Percentiles rank a stretch among this genome's conserved stretches.
phyloP scores from a whole-genome alignment of 2,797 vertebrate genomes.

The Gadopsis bispinosus region DNA sequence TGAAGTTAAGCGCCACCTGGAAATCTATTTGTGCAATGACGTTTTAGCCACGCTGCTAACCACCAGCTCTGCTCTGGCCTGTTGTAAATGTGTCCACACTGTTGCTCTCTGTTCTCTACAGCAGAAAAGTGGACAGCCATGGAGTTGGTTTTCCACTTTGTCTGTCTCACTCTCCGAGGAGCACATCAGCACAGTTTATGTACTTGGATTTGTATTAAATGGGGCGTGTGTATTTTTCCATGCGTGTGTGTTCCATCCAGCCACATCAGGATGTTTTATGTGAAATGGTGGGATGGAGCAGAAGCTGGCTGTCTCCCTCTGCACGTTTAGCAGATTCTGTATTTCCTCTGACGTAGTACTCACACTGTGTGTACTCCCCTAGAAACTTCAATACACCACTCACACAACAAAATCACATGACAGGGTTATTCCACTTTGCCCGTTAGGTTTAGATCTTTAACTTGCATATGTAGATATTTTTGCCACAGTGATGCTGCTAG shows the following conservation, averaged over 20 bases:
- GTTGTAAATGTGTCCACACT: conserved; percentile 2
- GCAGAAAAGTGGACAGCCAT: conserved; percentile 2
- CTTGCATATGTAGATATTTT: not conserved
- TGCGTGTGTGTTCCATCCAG: conserved; percentile 22
- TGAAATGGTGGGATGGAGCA: conserved; percentile 34
- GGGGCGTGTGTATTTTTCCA: not conserved
- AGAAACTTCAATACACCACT: not conserved
- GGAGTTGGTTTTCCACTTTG: conserved; percentile 26
- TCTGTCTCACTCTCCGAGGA: conserved; percentile 32
- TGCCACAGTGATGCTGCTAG: not conserved
- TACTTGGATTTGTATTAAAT: conserved; percentile 28
- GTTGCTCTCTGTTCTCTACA: not conserved
- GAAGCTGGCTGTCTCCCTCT: conserved; percentile 32
- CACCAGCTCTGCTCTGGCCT: not conserved
- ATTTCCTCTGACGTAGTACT: conserved; percentile 26
- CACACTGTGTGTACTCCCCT: not conserved
- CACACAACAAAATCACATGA: not conserved
- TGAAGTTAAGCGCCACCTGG: not conserved
- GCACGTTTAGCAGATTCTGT: conserved; percentile 45
- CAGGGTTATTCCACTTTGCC: not conserved
- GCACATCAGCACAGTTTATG: conserved; percentile 45
- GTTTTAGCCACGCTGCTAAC: not conserved
- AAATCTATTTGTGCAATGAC: not conserved
- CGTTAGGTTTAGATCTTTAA: not conserved
- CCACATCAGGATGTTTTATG: conserved; percentile 55